A percentile compares a stretch with the other conserved stretches of the same genome.
Conservation (phyloP, 2,113 vertebrate species). For the Dascyllus trimaculatus region DNA sequence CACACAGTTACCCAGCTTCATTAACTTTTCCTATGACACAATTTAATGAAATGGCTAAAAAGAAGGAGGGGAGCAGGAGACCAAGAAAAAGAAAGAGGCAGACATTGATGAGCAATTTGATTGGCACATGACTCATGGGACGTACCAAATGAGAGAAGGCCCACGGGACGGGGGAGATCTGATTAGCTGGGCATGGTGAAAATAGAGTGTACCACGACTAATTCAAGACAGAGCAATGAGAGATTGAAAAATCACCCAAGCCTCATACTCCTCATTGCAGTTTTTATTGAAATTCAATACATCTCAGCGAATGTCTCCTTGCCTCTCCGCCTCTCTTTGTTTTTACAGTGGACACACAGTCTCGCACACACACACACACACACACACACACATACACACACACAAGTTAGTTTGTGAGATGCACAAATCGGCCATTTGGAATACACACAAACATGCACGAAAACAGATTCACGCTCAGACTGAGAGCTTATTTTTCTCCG, state of each 20-base stretch:
- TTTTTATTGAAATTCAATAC: constrained; percentile 83
- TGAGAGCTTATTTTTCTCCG: constrained; percentile 56
- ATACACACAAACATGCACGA: constrained; percentile 35
- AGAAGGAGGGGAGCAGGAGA: constrained; percentile 40
- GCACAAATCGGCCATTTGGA: constrained; percentile 22
- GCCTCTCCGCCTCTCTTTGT: constrained; percentile 56
- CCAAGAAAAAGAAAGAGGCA: constrained; percentile 45
- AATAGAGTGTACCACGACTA: constrained; percentile 78
- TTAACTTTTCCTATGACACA: constrained; percentile 57
- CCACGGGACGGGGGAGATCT: constrained; percentile 69
- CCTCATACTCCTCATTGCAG: constrained; percentile 57
- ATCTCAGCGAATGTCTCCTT: constrained; percentile 67
- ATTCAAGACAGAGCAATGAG: constrained; percentile 72
- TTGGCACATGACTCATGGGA: constrained; percentile 81
- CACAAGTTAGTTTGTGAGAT: constrained; percentile 16
- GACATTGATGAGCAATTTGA: constrained; percentile 81
- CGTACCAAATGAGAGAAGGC: constrained; percentile 71
- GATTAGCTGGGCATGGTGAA: constrained; percentile 77
- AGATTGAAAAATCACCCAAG: constrained; percentile 73
- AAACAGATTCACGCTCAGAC: constrained; percentile 31
- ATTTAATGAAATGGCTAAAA: constrained; percentile 64
- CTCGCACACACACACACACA: constrained; percentile 17
- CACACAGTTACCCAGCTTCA: constrained; percentile 40
- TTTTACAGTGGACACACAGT: constrained; percentile 50
- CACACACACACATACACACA: constrained; percentile 15